A percentile compares a stretch with the other conserved stretches of the same genome.
phyloP scores from a whole-genome alignment of 2,113 vertebrate species.

The Gymnarchus niloticus region DNA sequence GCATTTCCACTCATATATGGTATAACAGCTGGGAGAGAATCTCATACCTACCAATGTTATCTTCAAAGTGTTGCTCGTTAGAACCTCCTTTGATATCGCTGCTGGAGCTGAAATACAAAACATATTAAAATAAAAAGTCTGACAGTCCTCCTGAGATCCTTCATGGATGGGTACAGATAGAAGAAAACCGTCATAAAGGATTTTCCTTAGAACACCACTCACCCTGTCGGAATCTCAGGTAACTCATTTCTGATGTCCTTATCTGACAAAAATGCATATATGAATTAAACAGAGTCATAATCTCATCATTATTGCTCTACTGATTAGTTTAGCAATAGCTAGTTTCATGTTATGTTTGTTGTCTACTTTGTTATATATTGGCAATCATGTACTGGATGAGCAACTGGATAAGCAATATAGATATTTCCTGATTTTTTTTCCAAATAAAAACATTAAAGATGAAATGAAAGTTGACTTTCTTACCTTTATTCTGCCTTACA shows the following conservation, averaged over 20 bases:
- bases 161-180: not conserved
- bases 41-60: conserved; percentile 4
- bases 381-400: no score
- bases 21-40: not conserved
- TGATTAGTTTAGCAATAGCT: not conserved
- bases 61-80: not conserved
- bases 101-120: not conserved
- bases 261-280: conserved; percentile 39
- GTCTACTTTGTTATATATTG: no score
- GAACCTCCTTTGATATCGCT: not conserved
- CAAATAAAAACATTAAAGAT: not conserved
- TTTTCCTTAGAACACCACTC: conserved; percentile 33
- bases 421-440: not conserved
- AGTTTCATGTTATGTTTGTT: not conserved
- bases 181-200: not conserved
- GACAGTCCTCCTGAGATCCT: not conserved
- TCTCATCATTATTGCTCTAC: not conserved
- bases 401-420: not conserved
- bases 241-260: conserved; percentile 44
- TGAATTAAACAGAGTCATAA: not conserved
- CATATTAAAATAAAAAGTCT: not conserved
- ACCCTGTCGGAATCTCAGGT: conserved; percentile 62
- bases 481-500: conserved; percentile 66
- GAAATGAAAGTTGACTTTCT: conserved; percentile 15
- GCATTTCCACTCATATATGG: not conserved